phyloP scores from a whole-genome alignment of 2,888 invertebrate species.

The Cerastis rubricosa region DNA sequence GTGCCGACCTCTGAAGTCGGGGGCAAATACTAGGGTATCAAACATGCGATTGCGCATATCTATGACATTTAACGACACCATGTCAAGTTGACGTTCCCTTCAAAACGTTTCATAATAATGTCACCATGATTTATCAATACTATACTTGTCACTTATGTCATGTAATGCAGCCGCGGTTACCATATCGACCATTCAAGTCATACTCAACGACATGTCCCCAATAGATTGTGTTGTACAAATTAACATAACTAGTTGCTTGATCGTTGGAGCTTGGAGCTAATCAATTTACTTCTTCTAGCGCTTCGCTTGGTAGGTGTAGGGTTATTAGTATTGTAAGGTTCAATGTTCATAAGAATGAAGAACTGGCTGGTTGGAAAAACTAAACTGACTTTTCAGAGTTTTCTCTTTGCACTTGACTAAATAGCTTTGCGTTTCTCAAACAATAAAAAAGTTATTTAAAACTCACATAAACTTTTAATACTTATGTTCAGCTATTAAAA shows the following conservation, averaged over 20 bases:
- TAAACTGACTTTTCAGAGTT: not conserved
- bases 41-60: not conserved
- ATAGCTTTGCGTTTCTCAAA: not conserved
- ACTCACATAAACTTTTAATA: not conserved
- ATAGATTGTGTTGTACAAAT: constrained; percentile 74
- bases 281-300: constrained; percentile 34
- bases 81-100: constrained; percentile 45
- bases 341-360: not conserved
- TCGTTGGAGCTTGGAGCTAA: constrained; percentile 52
- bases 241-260: constrained; percentile 78
- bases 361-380: not conserved
- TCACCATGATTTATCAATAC: constrained; percentile 61
- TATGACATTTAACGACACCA: constrained; percentile 22
- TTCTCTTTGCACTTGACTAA: not conserved
- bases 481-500: not conserved
- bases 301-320: not conserved
- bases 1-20: not conserved
- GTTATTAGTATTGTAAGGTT: constrained; percentile 3
- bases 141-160: constrained; percentile 65
- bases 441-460: constrained; percentile 5
- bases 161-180: constrained; percentile 57
- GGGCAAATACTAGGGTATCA: not conserved
- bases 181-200: constrained; percentile 67
- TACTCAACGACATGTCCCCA: constrained; percentile 69
- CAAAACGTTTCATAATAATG: constrained; percentile 58